Evolutionary conservation across 2,888 invertebrate genomes (phyloP).

Genomic region (Phrixothrix hirtus): DNA sequence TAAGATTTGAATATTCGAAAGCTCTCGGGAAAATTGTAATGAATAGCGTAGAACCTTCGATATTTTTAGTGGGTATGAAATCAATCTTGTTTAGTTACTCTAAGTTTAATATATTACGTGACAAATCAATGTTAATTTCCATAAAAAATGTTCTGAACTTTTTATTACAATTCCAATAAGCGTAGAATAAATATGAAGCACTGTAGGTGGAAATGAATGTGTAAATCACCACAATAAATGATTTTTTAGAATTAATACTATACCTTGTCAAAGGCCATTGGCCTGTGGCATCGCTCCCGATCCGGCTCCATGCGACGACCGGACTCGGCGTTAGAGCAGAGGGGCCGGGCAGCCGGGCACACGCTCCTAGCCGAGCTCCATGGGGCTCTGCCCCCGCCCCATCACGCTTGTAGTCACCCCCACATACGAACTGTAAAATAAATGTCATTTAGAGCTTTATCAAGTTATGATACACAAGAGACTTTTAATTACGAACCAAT

Average conservation of each 20-base stretch:
- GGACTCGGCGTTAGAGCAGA: conserved; percentile 51
- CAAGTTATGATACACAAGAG: not conserved
- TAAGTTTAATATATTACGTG: no score
- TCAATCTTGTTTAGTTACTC: no score
- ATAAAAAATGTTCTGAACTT: no score
- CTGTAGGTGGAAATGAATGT: no score
- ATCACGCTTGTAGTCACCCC: conserved; percentile 78
- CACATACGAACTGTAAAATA: conserved; percentile 66
- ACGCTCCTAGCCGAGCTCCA: conserved; percentile 84
- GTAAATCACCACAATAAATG: no score
- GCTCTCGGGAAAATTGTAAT: no score
- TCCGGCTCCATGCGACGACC: conserved; percentile 50
- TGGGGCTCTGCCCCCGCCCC: conserved; percentile 79
- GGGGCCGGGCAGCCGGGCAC: conserved; percentile 72
- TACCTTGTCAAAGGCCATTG: conserved; percentile 77
- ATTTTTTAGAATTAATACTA: conserved; percentile 6
- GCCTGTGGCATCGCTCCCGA: conserved; percentile 60
- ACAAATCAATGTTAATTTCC: no score
- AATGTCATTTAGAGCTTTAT: conserved; percentile 13
- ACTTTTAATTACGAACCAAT: not conserved
- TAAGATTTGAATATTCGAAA: no score
- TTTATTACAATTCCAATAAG: no score
- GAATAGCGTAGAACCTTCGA: no score
- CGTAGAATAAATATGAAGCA: no score
- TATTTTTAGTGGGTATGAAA: no score